Evolutionary conservation across 1,140 invertebrate species (phyloP), one percentile per base, ranked within the genome.

Genomic region (Procambarus clarkii): DNA sequence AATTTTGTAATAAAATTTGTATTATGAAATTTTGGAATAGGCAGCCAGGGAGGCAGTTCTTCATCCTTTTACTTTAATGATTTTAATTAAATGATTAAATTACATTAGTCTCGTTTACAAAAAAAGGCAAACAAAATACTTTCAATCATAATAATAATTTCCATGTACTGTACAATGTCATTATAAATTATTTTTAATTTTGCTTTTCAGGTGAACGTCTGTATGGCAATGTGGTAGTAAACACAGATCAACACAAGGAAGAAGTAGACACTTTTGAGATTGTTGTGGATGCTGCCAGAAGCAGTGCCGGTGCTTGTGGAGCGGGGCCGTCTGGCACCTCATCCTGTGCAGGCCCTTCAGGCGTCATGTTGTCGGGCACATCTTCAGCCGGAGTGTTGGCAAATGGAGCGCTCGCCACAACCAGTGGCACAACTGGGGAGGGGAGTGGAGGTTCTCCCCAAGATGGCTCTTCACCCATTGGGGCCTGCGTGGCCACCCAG

Each of bases 191-290:
- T 58, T 54, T 54, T 54, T 54, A 2, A 54, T 54, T 54, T 54
- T 54, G 5, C 11, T 54, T 91, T 92, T 1, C 77, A 94, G 94
- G 94, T 89, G 94, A 94, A 82, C 93, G 93, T 69, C 91, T 94
- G 45, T 94, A 94, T 93, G 94, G 94, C 11, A 86, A 44, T 34
- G 84, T 92, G 21, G 86, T 90, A 21, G 71, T 88, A n/a, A 92
- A 77, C 24, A 54, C 86, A 71, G 86, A 92, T 69, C 91, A 88
- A 48, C 86, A 88, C 54, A 74, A 74, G 11, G 80, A 88, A 60
- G 86, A 92, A 50, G 91, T 50, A 3, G 90, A 91, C n/a, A 87
- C 50, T 34, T 86, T 82, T 81, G 90, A 91, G 18, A n/a, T 89
- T 50, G 64, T 83, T 69, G 15, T 85, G 79, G 86, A 58, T 83